Evolutionary conservation across 1,140 invertebrate genomes (phyloP).

Genomic region (Drosophila sp.): DNA sequence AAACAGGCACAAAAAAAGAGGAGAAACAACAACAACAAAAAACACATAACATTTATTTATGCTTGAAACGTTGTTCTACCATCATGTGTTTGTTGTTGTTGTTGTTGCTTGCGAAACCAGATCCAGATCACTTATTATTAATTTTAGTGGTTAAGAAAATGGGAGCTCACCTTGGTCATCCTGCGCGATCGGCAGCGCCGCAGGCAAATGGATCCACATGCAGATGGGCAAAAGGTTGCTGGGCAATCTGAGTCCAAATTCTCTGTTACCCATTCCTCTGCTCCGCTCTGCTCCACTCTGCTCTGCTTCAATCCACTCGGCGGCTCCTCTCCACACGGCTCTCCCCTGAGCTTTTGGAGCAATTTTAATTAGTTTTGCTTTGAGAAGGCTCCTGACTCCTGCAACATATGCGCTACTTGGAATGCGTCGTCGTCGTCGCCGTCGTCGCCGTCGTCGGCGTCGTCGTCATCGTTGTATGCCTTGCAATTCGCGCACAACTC

Average conservation of each 20-base stretch:
- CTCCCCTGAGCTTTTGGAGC: conserved; percentile 68
- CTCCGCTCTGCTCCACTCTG: neutral
- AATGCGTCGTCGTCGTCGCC: conserved; percentile 52
- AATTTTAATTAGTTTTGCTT: conserved; percentile 83
- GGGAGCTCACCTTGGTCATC: conserved; percentile 57
- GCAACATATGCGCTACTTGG: conserved; percentile 79
- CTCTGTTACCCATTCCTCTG: neutral
- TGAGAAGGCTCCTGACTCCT: conserved; percentile 50
- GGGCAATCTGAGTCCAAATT: conserved; percentile 36
- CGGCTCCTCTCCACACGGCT: conserved; percentile 8
- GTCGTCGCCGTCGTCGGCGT: conserved; percentile 13
- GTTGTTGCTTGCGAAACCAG: conserved; percentile 59
- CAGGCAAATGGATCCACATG: conserved; percentile 69
- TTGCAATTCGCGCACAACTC: conserved; percentile 61
- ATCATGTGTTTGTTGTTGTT: conserved; percentile 14
- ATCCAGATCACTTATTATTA: conserved; percentile 83
- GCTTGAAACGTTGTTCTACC: conserved; percentile 60
- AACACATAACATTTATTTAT: conserved; percentile 82
- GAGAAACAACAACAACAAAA: conserved; percentile 26
- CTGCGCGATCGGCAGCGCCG: conserved; percentile 67
- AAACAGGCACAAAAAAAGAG: neutral
- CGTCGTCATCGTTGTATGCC: conserved; percentile 22
- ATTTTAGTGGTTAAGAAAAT: conserved; percentile 83
- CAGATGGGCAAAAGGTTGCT: conserved; percentile 79
- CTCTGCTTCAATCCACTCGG: neutral